These are phyloP conservation scores for Trachymyrmex septentrionalis DNA, from an alignment of 1,140 invertebrate genomes.

Conservation along the genomic window DNA sequence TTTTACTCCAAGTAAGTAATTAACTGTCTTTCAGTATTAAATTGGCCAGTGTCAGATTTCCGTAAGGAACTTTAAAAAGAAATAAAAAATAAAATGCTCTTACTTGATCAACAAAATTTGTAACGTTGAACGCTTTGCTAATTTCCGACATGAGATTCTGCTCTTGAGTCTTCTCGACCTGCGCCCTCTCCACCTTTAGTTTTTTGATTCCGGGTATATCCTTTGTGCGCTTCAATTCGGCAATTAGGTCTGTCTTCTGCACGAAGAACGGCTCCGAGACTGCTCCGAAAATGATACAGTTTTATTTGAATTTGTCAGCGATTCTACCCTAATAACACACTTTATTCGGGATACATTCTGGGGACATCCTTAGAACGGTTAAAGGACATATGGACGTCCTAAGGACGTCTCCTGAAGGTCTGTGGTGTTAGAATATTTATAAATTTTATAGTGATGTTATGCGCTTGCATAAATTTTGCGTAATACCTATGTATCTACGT, in stretches of 20 bases:
- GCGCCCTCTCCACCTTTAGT: slow-evolving; percentile 94
- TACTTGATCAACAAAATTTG: slow-evolving; percentile 96
- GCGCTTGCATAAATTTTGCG: slow-evolving; percentile 13
- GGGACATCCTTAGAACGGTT: too few relatives aligned
- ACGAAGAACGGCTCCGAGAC: slow-evolving; percentile 91
- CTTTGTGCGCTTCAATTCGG: slow-evolving; percentile 95
- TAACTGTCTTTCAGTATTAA: too few relatives aligned
- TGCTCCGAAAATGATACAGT: slow-evolving; percentile 58
- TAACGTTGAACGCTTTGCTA: slow-evolving; percentile 93
- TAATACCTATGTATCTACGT: too few relatives aligned
- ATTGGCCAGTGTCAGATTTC: too few relatives aligned
- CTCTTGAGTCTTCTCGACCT: slow-evolving; percentile 92
- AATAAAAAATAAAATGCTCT: slow-evolving; percentile 71
- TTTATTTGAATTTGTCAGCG: neutral
- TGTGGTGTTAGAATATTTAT: neutral
- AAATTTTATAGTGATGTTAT: neutral
- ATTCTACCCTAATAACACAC: neutral
- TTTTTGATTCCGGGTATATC: slow-evolving; percentile 96
- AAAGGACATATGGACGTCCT: too few relatives aligned
- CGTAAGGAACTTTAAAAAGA: neutral
- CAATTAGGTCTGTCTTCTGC: slow-evolving; percentile 95
- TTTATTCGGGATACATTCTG: too few relatives aligned
- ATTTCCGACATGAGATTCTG: slow-evolving; percentile 94
- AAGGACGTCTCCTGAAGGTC: too few relatives aligned
- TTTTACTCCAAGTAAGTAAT: too few relatives aligned